Evolutionary conservation across 2,888 invertebrate genomes (phyloP), one percentile per base, ranked within the genome.

Genomic region (Listrodromus nycthemerus): DNA sequence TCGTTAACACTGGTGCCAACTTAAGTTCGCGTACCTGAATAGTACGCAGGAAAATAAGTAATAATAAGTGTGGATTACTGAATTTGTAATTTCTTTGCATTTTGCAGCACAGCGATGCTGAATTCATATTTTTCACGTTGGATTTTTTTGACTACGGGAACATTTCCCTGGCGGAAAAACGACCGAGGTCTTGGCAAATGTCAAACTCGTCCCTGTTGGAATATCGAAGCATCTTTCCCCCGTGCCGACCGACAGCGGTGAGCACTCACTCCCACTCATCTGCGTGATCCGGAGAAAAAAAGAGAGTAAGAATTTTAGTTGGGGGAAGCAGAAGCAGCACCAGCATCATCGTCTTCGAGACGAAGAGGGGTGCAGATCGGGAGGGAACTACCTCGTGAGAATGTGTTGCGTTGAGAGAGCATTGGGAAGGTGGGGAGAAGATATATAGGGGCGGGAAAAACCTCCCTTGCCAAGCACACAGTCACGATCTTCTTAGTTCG

Each of bases 131-230:
- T 78, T 70, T 71, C 27, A 24, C 61, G 5, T 55, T 71, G 8
- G 24, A 21, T 74, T 41, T 30, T 55, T 52, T 80, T 70, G 16
- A 74, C 82, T 84, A 83, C 70, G 66, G 82, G 76, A 83, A 80
- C 80, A 84, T 80, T 83, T 84, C 65, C 74, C 41, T 75, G 75
- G 71, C 73, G 75, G 55, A 71, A 77, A 77, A 77, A 87, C 86
- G 87, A 85, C 83, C 85, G 85, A 86, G 88, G 88, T 90, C 88
- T 87, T 89, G 88, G 88, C 89, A 89, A 90, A 89, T 87, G 89
- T 87, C 88, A 90, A 89, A 89, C 89, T 85, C 89, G 89, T 88
- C 87, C 86, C 86, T 85, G 84, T 85, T 84, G 85, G 88, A 87
- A 87, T 88, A 87, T 87, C 84, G 86, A 84, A 83, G 65, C 79